Conservation (phyloP, 1,140 invertebrate genomes). For the Dinoponera quadriceps region DNA sequence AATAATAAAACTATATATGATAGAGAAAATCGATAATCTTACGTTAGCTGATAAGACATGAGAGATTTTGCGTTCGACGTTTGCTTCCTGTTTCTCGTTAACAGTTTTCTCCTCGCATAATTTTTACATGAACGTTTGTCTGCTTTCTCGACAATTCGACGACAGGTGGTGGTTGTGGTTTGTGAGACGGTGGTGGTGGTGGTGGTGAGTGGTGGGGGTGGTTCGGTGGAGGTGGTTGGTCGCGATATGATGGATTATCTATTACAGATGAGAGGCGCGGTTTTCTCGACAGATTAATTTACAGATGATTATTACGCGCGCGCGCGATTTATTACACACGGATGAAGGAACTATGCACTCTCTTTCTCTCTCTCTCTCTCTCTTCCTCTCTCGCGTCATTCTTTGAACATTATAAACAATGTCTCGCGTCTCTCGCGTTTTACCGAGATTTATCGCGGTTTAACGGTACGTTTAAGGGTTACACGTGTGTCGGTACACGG, state of each 20-base stretch:
- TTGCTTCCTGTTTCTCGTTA: slow-evolving; percentile 72
- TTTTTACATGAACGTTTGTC: slow-evolving; percentile 29
- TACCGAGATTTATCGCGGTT: slow-evolving; percentile 54
- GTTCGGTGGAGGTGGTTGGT: slow-evolving; percentile 45
- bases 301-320: slow-evolving; percentile 82
- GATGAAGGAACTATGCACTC: slow-evolving; percentile 82
- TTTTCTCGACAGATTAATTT: slow-evolving; percentile 78
- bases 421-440: slow-evolving; percentile 50
- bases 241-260: slow-evolving; percentile 76
- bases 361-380: slow-evolving; percentile 23
- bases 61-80: slow-evolving; percentile 80
- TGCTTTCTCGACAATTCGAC: slow-evolving; percentile 60
- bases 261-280: slow-evolving; percentile 78
- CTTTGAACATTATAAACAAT: slow-evolving; percentile 67
- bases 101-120: slow-evolving; percentile 57
- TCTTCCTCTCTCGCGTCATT: slow-evolving; percentile 40
- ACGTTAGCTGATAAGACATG: slow-evolving; percentile 81
- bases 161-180: slow-evolving; percentile 46
- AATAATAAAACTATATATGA: slow-evolving; percentile 38
- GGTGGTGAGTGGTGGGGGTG: background rate
- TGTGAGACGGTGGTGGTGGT: no score
- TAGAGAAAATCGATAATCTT: slow-evolving; percentile 64
- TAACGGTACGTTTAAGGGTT: slow-evolving; percentile 48
- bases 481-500: no score
- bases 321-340: slow-evolving; percentile 80